Evolutionary conservation across 1,140 invertebrate genomes (phyloP), one percentile per base, ranked within the genome.

Genomic region (Drosophila equinoxialis): DNA sequence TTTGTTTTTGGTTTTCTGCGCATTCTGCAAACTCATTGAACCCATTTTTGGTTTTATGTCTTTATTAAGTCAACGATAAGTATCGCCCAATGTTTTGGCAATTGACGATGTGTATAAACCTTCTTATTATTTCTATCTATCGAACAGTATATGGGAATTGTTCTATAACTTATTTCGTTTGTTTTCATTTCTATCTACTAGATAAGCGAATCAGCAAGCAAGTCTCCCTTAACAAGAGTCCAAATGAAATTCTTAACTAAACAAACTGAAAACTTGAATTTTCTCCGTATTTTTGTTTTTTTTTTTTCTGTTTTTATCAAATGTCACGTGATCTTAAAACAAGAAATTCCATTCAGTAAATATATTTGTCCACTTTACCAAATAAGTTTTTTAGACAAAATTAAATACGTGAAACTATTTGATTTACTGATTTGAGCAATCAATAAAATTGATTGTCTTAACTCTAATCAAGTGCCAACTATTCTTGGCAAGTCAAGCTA

Each of bases 11-110:
- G 10, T 37, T 20, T 64, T 77, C 80, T 83, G 65, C 80, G 64
- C 72, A 83, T 84, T 85, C 79, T 76, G 74, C 68, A 60, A 75
- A 86, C 70, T 71, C 30, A 65, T 35, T 77, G 65, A 75, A 73
- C 64, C 79, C 57, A 65, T 87, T 74, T 77, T 74, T 77, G 69
- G 33, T 33, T 75, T 86, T 67, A 86, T 86, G 76, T 73, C 83
- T 86, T 83, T 86, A 86, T 87, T 86, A 74, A 77, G 74, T 72
- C 45, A 30, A 54, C 83, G 75, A 85, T 82, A 82, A 77, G 58
- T 87, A 87, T 79, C 69, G 54, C 42, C 60, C 60, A 68, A 71
- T 76, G 23, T 60, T 5, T 33, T 23, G 3, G 14, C 65, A 60
- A 68, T 73, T 62, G 26, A 30, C 39, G 20, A 60, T 42, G n/a